Evolutionary conservation across 2,888 invertebrate species (phyloP).

Genomic region (Rhamphomyia laevipes): DNA sequence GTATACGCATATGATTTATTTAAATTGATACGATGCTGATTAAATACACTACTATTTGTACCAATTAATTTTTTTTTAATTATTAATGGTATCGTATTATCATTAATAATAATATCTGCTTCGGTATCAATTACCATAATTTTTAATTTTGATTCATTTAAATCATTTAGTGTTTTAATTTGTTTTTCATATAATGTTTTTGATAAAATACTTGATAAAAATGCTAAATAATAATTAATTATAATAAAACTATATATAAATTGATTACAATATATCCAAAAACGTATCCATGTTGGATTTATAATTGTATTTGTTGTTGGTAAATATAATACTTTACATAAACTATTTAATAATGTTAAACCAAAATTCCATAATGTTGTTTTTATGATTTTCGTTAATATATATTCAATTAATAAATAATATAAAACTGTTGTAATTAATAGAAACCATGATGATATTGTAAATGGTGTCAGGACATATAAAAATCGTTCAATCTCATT

Average conservation of each 20-base stretch:
- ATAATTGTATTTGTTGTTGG: not conserved
- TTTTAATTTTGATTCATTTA: not conserved
- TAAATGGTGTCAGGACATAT: not conserved
- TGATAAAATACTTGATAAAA: not conserved
- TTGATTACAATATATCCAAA: not conserved
- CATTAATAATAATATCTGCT: not conserved
- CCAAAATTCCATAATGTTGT: not conserved
- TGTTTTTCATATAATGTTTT: not conserved
- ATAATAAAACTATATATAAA: not conserved
- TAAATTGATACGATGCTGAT: not conserved
- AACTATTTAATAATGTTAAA: not conserved
- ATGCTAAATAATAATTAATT: conserved; percentile 1
- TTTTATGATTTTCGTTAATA: not conserved
- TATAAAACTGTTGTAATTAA: too few species aligned
- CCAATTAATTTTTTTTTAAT: not conserved
- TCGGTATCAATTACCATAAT: not conserved
- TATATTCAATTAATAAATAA: too few species aligned
- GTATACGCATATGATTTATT: not conserved
- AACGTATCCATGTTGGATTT: not conserved
- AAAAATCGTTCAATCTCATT: not conserved
- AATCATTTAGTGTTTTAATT: not conserved
- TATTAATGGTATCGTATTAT: not conserved
- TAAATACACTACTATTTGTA: too few species aligned
- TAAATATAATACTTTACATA: not conserved
- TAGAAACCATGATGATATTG: not conserved